Conservation (phyloP, 2,888 invertebrate genomes). For the Rhagium mordax region DNA sequence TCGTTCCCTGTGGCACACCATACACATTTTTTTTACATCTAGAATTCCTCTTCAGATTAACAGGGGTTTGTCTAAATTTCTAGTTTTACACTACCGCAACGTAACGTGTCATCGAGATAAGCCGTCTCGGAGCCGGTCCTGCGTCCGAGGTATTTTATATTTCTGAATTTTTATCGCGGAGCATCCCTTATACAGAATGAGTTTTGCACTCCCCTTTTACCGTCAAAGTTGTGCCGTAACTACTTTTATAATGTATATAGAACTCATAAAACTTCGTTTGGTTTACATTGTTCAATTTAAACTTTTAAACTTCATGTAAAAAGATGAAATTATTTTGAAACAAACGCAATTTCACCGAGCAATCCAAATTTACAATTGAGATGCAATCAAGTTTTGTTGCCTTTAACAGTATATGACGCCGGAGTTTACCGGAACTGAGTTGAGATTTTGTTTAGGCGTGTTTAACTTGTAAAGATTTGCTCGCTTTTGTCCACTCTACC, state of each 20-base stretch:
- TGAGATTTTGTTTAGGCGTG: constrained; percentile 21
- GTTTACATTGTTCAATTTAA: constrained; percentile 68
- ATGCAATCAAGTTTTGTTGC: constrained; percentile 46
- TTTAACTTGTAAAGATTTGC: constrained; percentile 27
- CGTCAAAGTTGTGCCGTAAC: constrained; percentile 63
- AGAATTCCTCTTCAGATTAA: too few species aligned
- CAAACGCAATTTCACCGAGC: constrained; percentile 64
- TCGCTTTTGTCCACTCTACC: constrained; percentile 22
- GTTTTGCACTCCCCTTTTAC: constrained; percentile 59
- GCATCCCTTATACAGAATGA: constrained; percentile 56
- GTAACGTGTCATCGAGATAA: background rate
- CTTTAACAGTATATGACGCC: constrained; percentile 26
- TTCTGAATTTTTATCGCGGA: constrained; percentile 57
- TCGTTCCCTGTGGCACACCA: too few species aligned
- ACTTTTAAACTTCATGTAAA: constrained; percentile 63
- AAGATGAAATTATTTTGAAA: constrained; percentile 67
- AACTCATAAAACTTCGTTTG: constrained; percentile 67
- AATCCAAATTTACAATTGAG: constrained; percentile 42
- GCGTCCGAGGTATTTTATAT: constrained; percentile 46
- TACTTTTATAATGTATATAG: constrained; percentile 67
- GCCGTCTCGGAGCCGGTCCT: constrained; percentile 33
- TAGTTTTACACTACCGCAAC: too few species aligned
- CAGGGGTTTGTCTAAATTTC: too few species aligned
- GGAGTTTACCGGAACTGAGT: constrained; percentile 4
- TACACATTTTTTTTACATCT: too few species aligned